Base-by-base conservation (phyloP, 2,888 invertebrate species). In the Drosophila bunnanda region DNA sequence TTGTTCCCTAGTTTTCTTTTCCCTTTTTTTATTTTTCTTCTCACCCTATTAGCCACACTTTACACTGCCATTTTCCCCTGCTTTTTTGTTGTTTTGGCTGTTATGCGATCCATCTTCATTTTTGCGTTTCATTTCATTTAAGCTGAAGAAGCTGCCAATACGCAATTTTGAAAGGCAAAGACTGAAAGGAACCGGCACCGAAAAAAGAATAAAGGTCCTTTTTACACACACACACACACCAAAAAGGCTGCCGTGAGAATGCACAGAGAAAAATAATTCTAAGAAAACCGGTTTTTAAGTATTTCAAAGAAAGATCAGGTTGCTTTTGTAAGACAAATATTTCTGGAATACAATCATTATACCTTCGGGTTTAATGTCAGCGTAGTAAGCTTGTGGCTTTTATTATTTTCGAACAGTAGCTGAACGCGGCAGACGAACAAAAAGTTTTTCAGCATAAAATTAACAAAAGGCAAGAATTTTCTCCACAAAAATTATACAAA, bases 91-190 rank as follows among this genome's bases (percentile, higher is more conserved):
- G 30, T 36, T 54, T 36, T 30, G 52, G 38, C 39, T 81, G 88
- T 75, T 69, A 87, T 79, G 67, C 74, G 86, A 82, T 82, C 82
- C 82, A 82, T 82, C 82, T 88, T 88, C 82, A 82, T 88, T 82
- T 88, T 76, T 77, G 64, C 71, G 73, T 61, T 75, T 75, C 79
- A 81, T 84, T 81, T 81, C 43, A 76, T 65, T 73, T 72, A 55
- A 61, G 54, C 48, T 38, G 34, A 73, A 32, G 52, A 71, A 43
- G 44, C 71, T 68, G 60, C 64, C 80, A 61, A 74, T 81, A 60
- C 48, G 69, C 54, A 60, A 67, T 78, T 71, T 64, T 39, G 38
- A 61, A 76, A 65, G 65, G 71, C 62, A 66, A 61, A 58, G 70
- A 50, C 43, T 43, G 46, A 46, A 66, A 48, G 25, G 48, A 65